A percentile compares a stretch with the other conserved stretches of the same genome.
Evolutionary conservation across 2,888 invertebrate species (phyloP).

Genomic region (Pollenia angustigena): DNA sequence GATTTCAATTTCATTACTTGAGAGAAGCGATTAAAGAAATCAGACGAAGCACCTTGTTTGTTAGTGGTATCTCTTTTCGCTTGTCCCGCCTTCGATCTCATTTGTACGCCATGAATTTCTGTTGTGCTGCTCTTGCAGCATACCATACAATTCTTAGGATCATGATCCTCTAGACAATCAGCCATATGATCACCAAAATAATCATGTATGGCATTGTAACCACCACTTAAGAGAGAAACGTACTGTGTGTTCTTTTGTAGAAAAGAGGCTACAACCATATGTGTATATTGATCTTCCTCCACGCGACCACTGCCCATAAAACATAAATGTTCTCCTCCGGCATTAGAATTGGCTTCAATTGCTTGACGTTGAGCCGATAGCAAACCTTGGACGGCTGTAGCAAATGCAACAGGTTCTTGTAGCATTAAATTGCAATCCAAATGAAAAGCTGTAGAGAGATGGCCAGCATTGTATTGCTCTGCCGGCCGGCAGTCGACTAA

Average conservation of each 20-base stretch:
- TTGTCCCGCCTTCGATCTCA: conserved; percentile 58
- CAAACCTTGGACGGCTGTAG: conserved; percentile 95
- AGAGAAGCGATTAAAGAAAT: conserved; percentile 92
- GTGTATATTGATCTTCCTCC: conserved; percentile 97
- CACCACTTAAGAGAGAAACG: conserved; percentile 96
- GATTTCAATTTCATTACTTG: conserved; percentile 95
- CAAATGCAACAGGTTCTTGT: conserved; percentile 97
- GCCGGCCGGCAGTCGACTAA: conserved; percentile 98
- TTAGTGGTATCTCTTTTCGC: conserved; percentile 68
- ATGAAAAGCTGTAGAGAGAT: conserved; percentile 98
- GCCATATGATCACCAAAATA: conserved; percentile 92
- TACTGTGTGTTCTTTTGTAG: conserved; percentile 96
- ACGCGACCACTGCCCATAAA: conserved; percentile 96
- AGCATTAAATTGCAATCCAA: conserved; percentile 98
- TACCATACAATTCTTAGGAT: conserved; percentile 91
- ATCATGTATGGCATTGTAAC: conserved; percentile 93
- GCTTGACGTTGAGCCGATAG: conserved; percentile 95
- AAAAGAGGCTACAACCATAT: conserved; percentile 99
- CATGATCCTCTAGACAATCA: conserved; percentile 94
- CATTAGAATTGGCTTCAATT: conserved; percentile 92
- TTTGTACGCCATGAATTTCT: conserved; percentile 63
- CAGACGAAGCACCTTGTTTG: conserved; percentile 84
- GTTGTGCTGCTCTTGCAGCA: conserved; percentile 86
- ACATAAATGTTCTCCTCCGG: conserved; percentile 94
- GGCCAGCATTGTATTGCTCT: conserved; percentile 98